Base-by-base conservation (phyloP, 2,888 invertebrate species). In the Lathronympha strigana region DNA sequence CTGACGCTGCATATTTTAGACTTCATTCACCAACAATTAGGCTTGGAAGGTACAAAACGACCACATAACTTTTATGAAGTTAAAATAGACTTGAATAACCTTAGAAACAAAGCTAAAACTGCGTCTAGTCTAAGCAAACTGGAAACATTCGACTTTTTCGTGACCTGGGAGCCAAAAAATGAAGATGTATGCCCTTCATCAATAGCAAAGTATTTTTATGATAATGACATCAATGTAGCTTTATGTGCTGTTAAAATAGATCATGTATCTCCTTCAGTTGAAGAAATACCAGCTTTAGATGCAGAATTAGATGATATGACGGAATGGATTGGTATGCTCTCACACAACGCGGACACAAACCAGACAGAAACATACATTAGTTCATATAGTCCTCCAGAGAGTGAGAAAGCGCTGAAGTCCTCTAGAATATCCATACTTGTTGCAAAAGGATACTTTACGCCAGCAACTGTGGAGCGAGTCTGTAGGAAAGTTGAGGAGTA, bases 281-380 rank as follows among this genome's bases (percentile, higher is more conserved):
- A 67, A 11, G 76, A 82, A 74, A 77, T 90, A 53, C 91, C 91
- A 0, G 76, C 81, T 49, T 61, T 87, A 50, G 73, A 86, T 69
- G 78, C 78, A 4, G 83, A 88, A 17, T 66, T 77, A 38, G 86
- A 86, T 1, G 90, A 90, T 68, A 76, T 92, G 69, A 82, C 81
- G 0, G 92, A 92, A 76, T 92, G 92, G 92, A 75, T 87, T 40
- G 92, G 92, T 0, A 80, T 91, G 79, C 63, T 91, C 13, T 84
- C 84, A 11, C 76, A 79, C 21, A 73, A 77, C 25, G 85, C 73
- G 13, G 79, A 86, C 66, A 69, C 87, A 31, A 68, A 71, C 1
- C 81, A 82, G 6, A 75, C 71, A 8, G 84, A 88, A 61, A 66
- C 74, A 1, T 92, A 90, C 47, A 81, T 91, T 0, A 91, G 89